Conservation (phyloP, 2,888 invertebrate species). For the Cheilosia impressa region DNA sequence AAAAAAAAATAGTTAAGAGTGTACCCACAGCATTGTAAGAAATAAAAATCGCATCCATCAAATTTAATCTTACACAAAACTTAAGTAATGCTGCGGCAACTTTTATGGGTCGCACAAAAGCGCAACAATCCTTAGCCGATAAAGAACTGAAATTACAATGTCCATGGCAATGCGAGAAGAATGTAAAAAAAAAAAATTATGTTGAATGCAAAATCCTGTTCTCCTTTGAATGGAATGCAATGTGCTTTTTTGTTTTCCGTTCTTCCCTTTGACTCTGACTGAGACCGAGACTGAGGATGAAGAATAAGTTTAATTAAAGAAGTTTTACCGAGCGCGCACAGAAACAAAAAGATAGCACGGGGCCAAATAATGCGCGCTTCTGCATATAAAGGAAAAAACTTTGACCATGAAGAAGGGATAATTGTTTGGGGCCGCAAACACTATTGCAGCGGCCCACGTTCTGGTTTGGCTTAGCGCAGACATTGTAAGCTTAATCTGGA, state of each 20-base stretch:
- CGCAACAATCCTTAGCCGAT: conserved; percentile 58
- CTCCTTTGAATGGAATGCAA: conserved; percentile 27
- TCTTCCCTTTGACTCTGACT: conserved; percentile 53
- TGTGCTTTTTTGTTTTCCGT: conserved; percentile 32
- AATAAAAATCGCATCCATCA: conserved; percentile 49
- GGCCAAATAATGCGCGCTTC: conserved; percentile 63
- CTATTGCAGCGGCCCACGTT: conserved; percentile 21
- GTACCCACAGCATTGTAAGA: neutral
- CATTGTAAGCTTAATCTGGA: conserved; percentile 45
- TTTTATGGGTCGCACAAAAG: conserved; percentile 42
- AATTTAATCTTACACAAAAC: conserved; percentile 45
- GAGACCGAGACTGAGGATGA: neutral
- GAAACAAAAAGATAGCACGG: conserved; percentile 60
- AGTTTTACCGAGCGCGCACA: conserved; percentile 45
- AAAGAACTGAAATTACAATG: conserved; percentile 65
- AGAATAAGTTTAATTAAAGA: conserved; percentile 75
- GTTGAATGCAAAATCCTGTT: conserved; percentile 58
- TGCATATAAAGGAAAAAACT: conserved; percentile 66
- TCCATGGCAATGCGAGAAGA: conserved; percentile 63
- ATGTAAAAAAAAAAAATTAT: conserved; percentile 24
- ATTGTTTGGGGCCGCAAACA: conserved; percentile 68
- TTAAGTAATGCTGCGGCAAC: conserved; percentile 25
- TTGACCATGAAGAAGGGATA: conserved; percentile 69
- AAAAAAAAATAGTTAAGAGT: neutral
- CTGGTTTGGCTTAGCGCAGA: conserved; percentile 19